Conservation (phyloP, 2,888 invertebrate genomes). For the Nemotelus pantherinus region DNA sequence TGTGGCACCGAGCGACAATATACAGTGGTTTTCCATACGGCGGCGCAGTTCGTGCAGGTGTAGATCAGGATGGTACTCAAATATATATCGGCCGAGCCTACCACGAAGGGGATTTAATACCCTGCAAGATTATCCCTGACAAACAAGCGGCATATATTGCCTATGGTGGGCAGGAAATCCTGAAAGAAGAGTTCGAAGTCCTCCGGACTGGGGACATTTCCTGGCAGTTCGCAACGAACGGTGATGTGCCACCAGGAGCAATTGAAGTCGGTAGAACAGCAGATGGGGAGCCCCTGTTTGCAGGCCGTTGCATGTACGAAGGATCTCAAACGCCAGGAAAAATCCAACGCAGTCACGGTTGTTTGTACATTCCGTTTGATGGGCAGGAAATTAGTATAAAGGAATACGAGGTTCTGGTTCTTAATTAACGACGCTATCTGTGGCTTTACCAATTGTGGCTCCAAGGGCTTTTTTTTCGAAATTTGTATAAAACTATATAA, state of each 20-base stretch:
- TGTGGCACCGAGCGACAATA: constrained; percentile 64
- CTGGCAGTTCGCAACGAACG: constrained; percentile 72
- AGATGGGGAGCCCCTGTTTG: constrained; percentile 75
- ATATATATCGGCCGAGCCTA: constrained; percentile 79
- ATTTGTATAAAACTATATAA: no score
- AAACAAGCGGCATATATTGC: constrained; percentile 73
- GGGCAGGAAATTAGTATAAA: constrained; percentile 63
- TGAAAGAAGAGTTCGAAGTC: constrained; percentile 74
- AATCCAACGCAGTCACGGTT: constrained; percentile 68
- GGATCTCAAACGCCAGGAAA: constrained; percentile 77
- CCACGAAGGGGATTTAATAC: constrained; percentile 72
- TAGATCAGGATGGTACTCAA: constrained; percentile 75
- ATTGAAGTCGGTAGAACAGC: constrained; percentile 72
- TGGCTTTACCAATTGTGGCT: no score
- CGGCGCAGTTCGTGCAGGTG: constrained; percentile 70
- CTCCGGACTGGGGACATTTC: constrained; percentile 72
- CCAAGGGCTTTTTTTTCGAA: no score
- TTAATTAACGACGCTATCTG: constrained; percentile 47
- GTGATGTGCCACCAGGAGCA: constrained; percentile 73
- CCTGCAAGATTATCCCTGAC: constrained; percentile 71
- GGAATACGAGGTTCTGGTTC: constrained; percentile 64
- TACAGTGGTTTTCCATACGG: constrained; percentile 66
- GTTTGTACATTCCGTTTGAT: constrained; percentile 65
- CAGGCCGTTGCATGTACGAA: constrained; percentile 73
- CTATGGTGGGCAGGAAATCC: constrained; percentile 71